Conservation (phyloP, 2,888 invertebrate species). For the Chouioia cunea region DNA sequence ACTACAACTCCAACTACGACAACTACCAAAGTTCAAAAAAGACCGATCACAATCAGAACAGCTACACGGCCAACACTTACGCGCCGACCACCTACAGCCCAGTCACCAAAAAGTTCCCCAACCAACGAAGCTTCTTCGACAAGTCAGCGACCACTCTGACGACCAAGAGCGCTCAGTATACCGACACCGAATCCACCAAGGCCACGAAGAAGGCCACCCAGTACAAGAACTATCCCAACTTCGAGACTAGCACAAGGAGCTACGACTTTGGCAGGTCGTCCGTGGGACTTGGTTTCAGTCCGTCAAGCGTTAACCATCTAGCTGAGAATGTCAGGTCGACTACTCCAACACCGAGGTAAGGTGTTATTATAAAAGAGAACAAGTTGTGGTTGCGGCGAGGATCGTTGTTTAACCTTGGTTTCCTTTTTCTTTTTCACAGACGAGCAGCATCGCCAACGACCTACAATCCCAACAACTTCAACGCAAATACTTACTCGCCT, state of each 20-base stretch:
- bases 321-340: constrained; percentile 63
- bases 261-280: constrained; percentile 61
- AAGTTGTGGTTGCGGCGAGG: too few relatives aligned
- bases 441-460: constrained; percentile 59
- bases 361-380: not conserved
- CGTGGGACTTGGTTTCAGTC: constrained; percentile 63
- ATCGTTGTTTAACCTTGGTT: not conserved
- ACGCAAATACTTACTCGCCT: constrained; percentile 56
- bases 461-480: constrained; percentile 61
- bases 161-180: constrained; percentile 55
- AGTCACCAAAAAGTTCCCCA: constrained; percentile 54
- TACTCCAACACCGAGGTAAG: constrained; percentile 62
- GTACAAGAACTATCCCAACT: constrained; percentile 57
- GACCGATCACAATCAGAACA: constrained; percentile 8
- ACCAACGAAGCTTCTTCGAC: constrained; percentile 57
- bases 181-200: constrained; percentile 57
- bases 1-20: not conserved
- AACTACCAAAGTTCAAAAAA: constrained; percentile 6
- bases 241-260: constrained; percentile 60
- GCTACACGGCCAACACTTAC: constrained; percentile 63
- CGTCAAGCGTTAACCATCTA: constrained; percentile 64
- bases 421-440: constrained; percentile 50
- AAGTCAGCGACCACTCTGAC: constrained; percentile 49
- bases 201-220: constrained; percentile 60
- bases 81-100: constrained; percentile 70